A percentile compares a stretch with the other conserved stretches of the same genome.
Conservation (phyloP, 2,888 invertebrate species). For the Lingula anatina region DNA sequence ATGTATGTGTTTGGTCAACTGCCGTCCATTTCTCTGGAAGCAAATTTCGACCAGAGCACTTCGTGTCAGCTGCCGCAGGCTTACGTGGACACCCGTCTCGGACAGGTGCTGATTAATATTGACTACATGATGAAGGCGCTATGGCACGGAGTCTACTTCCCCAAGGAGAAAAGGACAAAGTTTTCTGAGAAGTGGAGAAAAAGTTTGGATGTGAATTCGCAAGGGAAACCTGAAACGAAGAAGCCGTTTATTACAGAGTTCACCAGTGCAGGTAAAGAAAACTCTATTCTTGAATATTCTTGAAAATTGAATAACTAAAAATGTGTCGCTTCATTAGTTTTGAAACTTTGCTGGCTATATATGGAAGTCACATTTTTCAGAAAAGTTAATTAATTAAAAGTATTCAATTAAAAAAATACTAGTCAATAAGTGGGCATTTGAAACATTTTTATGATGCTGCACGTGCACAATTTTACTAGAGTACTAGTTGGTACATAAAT, state of each 20-base stretch:
- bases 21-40: conserved; percentile 46
- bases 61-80: conserved; percentile 48
- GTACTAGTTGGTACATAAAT: no score
- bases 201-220: conserved; percentile 40
- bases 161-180: conserved; percentile 48
- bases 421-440: no score
- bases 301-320: no score
- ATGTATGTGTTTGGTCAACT: conserved; percentile 50
- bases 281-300: no score
- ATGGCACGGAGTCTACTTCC: conserved; percentile 52
- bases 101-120: conserved; percentile 47
- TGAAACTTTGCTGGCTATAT: no score
- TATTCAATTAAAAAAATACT: no score
- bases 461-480: no score
- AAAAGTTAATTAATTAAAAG: no score
- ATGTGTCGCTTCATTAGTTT: no score
- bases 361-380: no score
- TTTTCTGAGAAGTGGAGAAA: conserved; percentile 50
- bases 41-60: conserved; percentile 49
- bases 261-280: conserved; percentile 45
- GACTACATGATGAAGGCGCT: conserved; percentile 52
- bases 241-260: conserved; percentile 48
- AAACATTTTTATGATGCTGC: no score
- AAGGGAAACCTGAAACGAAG: conserved; percentile 45
- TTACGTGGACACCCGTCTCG: conserved; percentile 45